Evolutionary conservation across 2,797 vertebrate species (phyloP), one percentile per base, ranked within the genome.

Genomic region (Tolypeutes matacus): DNA sequence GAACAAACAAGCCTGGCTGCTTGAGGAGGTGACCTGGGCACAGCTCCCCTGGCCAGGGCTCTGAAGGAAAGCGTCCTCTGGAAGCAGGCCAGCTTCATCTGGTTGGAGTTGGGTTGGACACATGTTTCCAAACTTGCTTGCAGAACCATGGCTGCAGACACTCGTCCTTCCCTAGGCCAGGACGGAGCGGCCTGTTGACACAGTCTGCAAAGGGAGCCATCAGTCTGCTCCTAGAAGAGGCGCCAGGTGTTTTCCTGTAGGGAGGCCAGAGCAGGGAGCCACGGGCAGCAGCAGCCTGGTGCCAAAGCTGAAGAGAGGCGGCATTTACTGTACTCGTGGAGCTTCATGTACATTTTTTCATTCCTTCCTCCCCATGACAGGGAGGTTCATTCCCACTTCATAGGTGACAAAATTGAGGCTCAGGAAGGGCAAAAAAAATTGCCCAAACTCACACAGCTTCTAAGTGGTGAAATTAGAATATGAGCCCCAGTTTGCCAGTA

Each of bases 41-140:
- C 53, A 62, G 18, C 70, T 78, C 53, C 25, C 17, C 29, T 58
- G 78, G 85, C 83, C 31, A 18, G 42, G 51, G 51, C 70, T 10
- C 3, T 2, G 62, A 69, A 82, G 93, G 76, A 91, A 93, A 94
- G 83, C 4, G 14, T 42, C 51, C 15, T 0, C 42, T 75, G 93
- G 96, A 65, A 78, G 78, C 27, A 3, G 92, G 86, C 94, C 96
- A 89, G 86, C 36, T 25, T 91, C 97, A 53, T 94, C 92, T 87
- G 86, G 70, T 89, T 82, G 92, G 95, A 92, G 94, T 58, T 53
- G 84, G 87, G 53, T 73, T 81, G 70, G 92, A 91, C 91, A 75
- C 6, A 0, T 39, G 65, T 96, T 95, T 96, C 92, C 85, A 93
- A 81, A 94, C 96, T 91, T 91, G 94, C 78, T 53, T 3, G 8